Percentiles rank a stretch among this genome's conserved stretches.
These are phyloP conservation scores for Macrosoma leucophasiata DNA, from an alignment of 2,888 invertebrate genomes.

Conservation along the genomic window DNA sequence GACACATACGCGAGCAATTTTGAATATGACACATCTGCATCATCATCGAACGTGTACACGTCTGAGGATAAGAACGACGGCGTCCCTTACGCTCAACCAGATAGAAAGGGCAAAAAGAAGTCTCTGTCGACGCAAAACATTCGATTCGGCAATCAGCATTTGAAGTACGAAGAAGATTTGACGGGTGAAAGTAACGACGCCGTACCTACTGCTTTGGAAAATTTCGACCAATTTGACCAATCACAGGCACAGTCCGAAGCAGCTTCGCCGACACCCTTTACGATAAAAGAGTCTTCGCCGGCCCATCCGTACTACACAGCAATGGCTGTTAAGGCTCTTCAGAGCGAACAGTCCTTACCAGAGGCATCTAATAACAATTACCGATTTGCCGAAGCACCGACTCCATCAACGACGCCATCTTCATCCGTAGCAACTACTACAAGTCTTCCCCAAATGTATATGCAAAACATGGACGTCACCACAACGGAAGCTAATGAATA, in stretches of 20 bases:
- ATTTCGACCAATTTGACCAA: constrained; percentile 39
- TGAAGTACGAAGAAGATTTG: constrained; percentile 54
- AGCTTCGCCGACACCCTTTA: constrained; percentile 42
- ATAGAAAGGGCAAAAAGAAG: constrained; percentile 52
- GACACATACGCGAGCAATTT: constrained; percentile 49
- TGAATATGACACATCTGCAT: constrained; percentile 55
- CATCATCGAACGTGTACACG: constrained; percentile 47
- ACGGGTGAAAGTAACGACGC: constrained; percentile 38
- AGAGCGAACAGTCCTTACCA: constrained; percentile 43
- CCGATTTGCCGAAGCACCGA: constrained; percentile 53
- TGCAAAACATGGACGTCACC: too few relatives aligned
- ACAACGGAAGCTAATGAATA: too few relatives aligned
- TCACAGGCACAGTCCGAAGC: constrained; percentile 32
- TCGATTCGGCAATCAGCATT: constrained; percentile 55
- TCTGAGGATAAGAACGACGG: constrained; percentile 43
- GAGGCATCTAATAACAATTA: constrained; percentile 60
- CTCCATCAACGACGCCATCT: constrained; percentile 34
- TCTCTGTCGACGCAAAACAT: constrained; percentile 65
- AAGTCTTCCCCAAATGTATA: constrained; percentile 22
- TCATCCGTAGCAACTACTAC: constrained; percentile 37
- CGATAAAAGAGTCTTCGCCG: constrained; percentile 51
- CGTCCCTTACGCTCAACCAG: constrained; percentile 29
- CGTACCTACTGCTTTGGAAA: constrained; percentile 41
- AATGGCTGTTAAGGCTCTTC: constrained; percentile 53
- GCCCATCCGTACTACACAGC: constrained; percentile 53